phyloP scores from a whole-genome alignment of 2,888 invertebrate species.

The Oasisia sp. region DNA sequence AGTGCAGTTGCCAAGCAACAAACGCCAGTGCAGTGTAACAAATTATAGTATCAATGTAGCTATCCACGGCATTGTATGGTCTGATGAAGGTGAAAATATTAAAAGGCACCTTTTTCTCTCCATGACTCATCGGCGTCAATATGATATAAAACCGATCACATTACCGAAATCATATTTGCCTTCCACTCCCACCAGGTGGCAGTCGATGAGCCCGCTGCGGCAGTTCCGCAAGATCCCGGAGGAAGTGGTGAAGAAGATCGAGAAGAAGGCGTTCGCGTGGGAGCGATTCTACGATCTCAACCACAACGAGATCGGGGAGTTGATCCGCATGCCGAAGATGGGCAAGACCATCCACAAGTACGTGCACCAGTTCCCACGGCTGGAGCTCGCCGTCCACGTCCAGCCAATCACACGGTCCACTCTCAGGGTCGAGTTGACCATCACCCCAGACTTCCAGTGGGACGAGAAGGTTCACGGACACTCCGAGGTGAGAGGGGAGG shows the following conservation, averaged over 20 bases:
- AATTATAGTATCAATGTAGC: too few species aligned
- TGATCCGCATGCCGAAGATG: slow-evolving; percentile 88
- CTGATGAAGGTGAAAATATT: too few species aligned
- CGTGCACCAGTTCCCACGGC: slow-evolving; percentile 90
- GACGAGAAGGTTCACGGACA: slow-evolving; percentile 89
- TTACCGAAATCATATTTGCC: background rate
- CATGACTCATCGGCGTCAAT: too few species aligned
- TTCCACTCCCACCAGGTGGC: slow-evolving; percentile 75
- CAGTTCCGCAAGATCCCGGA: slow-evolving; percentile 98
- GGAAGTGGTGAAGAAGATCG: slow-evolving; percentile 95
- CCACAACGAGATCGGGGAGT: slow-evolving; percentile 96
- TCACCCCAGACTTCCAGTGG: slow-evolving; percentile 99
- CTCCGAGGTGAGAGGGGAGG: slow-evolving; percentile 66
- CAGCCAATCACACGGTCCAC: slow-evolving; percentile 93
- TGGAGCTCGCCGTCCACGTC: slow-evolving; percentile 95
- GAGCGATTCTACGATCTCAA: slow-evolving; percentile 91
- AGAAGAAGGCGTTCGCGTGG: slow-evolving; percentile 83
- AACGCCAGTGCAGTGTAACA: too few species aligned
- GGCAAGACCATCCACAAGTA: slow-evolving; percentile 96
- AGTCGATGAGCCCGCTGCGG: slow-evolving; percentile 96
- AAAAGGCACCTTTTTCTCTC: too few species aligned
- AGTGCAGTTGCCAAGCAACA: too few species aligned
- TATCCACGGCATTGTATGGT: too few species aligned
- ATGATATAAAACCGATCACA: too few species aligned
- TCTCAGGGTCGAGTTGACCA: slow-evolving; percentile 92